phyloP scores from a whole-genome alignment of 2,797 vertebrate genomes.

The Arnoldichthys spilopterus region DNA sequence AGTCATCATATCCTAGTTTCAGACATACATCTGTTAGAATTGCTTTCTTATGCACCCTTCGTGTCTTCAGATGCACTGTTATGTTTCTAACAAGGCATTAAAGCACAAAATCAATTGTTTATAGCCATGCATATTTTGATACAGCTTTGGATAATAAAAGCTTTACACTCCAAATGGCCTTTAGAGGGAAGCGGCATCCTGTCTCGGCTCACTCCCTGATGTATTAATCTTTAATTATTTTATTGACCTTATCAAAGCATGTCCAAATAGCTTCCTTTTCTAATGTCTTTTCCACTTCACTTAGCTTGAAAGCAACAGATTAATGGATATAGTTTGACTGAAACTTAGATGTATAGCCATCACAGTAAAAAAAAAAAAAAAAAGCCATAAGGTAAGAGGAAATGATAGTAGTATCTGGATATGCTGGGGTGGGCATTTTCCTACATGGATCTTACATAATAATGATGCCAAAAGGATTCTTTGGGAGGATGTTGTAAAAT shows the following conservation, averaged over 20 bases:
- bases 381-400: not conserved
- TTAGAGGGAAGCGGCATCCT: constrained; percentile 10
- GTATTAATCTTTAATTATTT: constrained; percentile 25
- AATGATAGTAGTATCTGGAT: not conserved
- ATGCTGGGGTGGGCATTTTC: not conserved
- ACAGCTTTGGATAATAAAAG: constrained; percentile 31
- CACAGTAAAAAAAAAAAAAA: not conserved
- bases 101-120: constrained; percentile 34
- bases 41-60: constrained; percentile 3
- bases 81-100: constrained; percentile 6
- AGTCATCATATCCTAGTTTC: constrained; percentile 11
- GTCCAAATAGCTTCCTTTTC: constrained; percentile 6
- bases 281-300: not conserved
- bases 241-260: constrained; percentile 26
- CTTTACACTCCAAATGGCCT: constrained; percentile 22
- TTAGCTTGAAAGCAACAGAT: not conserved
- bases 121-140: constrained; percentile 16
- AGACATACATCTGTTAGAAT: not conserved
- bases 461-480: not conserved
- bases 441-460: not conserved
- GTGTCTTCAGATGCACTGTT: constrained; percentile 13
- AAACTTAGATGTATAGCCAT: constrained; percentile 1
- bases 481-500: not conserved
- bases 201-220: constrained; percentile 25
- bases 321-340: constrained; percentile 6